phyloP scores from a whole-genome alignment of 2,888 invertebrate genomes.

The Tubiluchus corallicola region DNA sequence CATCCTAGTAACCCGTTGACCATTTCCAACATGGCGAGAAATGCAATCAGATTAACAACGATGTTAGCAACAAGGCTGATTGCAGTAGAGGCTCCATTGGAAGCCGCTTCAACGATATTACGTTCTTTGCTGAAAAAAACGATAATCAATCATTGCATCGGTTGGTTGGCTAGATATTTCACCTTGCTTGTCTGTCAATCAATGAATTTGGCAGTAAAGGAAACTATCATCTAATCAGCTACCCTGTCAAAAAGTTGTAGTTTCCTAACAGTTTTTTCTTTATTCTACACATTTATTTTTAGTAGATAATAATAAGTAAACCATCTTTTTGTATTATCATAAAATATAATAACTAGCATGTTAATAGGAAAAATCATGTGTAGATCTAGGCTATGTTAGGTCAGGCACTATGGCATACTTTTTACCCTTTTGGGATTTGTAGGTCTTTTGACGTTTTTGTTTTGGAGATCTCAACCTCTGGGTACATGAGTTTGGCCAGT shows the following conservation, averaged over 20 bases:
- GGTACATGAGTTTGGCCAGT: conserved; percentile 70
- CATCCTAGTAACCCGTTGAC: conserved; percentile 60
- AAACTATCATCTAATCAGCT: no score
- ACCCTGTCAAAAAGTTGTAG: no score
- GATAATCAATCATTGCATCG: conserved; percentile 4
- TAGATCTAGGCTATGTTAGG: no score
- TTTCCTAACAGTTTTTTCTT: no score
- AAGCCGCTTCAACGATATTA: conserved; percentile 73
- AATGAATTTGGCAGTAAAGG: no score
- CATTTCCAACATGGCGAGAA: conserved; percentile 68
- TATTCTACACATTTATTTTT: no score
- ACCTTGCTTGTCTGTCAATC: no score
- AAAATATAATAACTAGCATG: no score
- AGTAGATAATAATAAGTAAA: conserved; percentile 6
- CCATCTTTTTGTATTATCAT: no score
- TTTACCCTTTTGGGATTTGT: conserved; percentile 45
- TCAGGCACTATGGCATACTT: no score
- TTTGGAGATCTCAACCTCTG: conserved; percentile 62
- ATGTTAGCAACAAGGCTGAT: conserved; percentile 65
- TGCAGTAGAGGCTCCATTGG: conserved; percentile 64
- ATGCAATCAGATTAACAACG: conserved; percentile 74
- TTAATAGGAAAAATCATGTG: no score
- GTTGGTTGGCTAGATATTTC: no score
- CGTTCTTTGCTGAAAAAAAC: conserved; percentile 47
- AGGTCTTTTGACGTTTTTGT: conserved; percentile 53